Conservation (phyloP, 2,888 invertebrate species). For the Phorcus lineatus region DNA sequence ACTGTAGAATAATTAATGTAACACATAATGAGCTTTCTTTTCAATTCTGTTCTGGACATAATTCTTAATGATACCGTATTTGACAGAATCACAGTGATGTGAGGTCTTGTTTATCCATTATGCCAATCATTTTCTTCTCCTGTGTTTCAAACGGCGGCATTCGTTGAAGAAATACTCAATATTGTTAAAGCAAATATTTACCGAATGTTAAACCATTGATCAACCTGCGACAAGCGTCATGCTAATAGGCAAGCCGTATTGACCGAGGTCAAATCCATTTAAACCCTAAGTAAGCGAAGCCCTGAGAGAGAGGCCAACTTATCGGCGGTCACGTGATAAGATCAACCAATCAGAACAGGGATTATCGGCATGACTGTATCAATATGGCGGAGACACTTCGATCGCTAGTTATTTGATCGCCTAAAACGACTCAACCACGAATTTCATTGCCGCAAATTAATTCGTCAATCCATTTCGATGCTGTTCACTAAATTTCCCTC, state of each 20-base stretch:
- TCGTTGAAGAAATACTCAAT: not conserved
- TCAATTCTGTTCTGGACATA: too few relatives aligned
- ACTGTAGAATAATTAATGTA: too few relatives aligned
- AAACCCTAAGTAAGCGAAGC: not conserved
- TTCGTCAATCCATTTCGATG: not conserved
- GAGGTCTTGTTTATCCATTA: not conserved
- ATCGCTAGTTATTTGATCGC: not conserved
- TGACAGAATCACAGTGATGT: too few relatives aligned
- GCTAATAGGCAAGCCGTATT: constrained; percentile 3
- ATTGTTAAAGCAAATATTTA: constrained; percentile 13
- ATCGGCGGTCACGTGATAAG: not conserved
- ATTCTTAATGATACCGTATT: too few relatives aligned
- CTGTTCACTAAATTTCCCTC: constrained; percentile 3
- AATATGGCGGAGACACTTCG: constrained; percentile 6
- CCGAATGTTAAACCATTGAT: constrained; percentile 1
- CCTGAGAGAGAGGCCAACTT: not conserved
- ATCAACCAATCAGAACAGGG: not conserved
- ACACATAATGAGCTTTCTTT: too few relatives aligned
- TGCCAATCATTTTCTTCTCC: constrained; percentile 1
- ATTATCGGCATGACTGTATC: not conserved
- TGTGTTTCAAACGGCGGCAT: not conserved
- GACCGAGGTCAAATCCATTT: constrained; percentile 6
- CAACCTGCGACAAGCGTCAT: not conserved
- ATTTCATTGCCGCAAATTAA: constrained; percentile 12
- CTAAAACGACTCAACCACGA: not conserved